phyloP scores from a whole-genome alignment of 2,113 vertebrate species.

The Hemiprocne comata region DNA sequence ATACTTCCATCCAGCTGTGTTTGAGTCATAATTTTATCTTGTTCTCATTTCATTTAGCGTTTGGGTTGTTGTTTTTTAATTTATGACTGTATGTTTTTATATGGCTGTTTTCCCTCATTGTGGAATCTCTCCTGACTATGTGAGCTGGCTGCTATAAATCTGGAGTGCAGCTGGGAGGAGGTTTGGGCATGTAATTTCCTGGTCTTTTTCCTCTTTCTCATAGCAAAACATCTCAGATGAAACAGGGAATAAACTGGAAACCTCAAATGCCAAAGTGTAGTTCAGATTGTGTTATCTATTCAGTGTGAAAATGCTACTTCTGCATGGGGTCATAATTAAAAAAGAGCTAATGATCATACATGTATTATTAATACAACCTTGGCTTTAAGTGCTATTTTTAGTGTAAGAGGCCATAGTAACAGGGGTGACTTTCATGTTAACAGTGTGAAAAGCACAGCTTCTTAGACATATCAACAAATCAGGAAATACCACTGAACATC shows the following conservation, averaged over 20 bases:
- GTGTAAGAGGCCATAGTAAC: background rate
- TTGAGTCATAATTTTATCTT: background rate
- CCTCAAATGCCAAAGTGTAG: accelerated
- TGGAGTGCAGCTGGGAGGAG: background rate
- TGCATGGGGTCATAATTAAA: background rate
- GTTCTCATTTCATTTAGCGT: background rate
- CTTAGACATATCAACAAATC: background rate
- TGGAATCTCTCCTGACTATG: background rate
- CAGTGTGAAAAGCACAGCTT: background rate
- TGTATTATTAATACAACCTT: background rate
- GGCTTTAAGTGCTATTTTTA: background rate
- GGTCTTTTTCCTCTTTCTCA: background rate
- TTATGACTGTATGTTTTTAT: background rate
- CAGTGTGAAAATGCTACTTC: background rate
- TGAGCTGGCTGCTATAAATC: background rate
- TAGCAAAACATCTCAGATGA: background rate
- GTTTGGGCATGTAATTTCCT: background rate
- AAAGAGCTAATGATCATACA: background rate
- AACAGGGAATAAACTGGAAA: background rate
- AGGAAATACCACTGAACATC: background rate
- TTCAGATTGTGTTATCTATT: background rate
- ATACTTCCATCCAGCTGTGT: background rate
- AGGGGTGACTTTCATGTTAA: background rate
- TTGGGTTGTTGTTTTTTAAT: background rate
- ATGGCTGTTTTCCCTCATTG: accelerated